Evolutionary conservation across 2,797 vertebrate species (phyloP), one percentile per base, ranked within the genome.

Genomic region (Anolis apletophallus): DNA sequence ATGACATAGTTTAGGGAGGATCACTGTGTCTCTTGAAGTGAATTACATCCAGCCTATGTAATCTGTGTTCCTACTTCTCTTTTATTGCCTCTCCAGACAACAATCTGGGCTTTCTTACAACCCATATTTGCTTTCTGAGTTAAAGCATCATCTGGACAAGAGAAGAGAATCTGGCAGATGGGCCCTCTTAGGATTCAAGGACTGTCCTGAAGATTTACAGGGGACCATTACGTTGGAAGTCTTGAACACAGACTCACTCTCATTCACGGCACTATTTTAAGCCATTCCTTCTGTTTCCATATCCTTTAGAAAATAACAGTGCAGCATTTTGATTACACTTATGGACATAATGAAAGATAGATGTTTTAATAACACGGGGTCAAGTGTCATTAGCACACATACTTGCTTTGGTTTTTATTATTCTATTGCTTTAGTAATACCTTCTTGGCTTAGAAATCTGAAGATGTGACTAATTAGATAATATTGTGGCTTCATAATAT

Each of bases 321-420:
- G 3, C 7, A 68, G 29, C 32, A 19, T 74, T 73, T 67, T 54
- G 13, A 61, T 26, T 2, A 29, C 14, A 54, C 19, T 14, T 52
- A 7, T 14, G n/a, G 10, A 36, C 32, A 86, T 73, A 12, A 46
- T 16, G 12, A 23, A 79, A 52, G 16, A 74, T 68, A 2, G 32
- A 81, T 87, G 46, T 54, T 81, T 64, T 75, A n/a, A 77, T 77
- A 82, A 69, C 17, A 32, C 61, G 68, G 1, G 79, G 61, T 76
- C 80, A 75, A 68, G 81, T 21, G 26, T 16, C 19, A 57, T 76
- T 19, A 76, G 26, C 34, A 68, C 17, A 68, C 19, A 54, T 26
- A 5, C 14, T 67, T 10, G 17, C 13, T 40, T 68, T 36, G 10
- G 5, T 54, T 32, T 13, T 32, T 19, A 21, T 79, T 55, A 71